A percentile compares a stretch with the other conserved stretches of the same genome.
Conservation (phyloP, 2,797 vertebrate genomes). For the Steatocranus sp. region DNA sequence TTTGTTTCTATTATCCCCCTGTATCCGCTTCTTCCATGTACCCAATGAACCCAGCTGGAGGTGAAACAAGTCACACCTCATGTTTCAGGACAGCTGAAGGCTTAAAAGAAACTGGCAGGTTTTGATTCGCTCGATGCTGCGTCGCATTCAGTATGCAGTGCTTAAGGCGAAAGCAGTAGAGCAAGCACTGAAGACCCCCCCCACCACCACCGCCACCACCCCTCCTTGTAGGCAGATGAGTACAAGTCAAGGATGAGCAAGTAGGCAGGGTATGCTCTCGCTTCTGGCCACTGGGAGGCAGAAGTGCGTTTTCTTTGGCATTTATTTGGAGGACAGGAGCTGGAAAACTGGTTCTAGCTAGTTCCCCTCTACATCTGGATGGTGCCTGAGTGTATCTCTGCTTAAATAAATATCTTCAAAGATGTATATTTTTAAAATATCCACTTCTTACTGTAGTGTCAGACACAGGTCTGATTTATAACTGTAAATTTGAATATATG, state of each 20-base stretch:
- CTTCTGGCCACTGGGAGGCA: slow-evolving; percentile 47
- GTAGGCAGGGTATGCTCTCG: background rate
- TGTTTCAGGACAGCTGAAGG: background rate
- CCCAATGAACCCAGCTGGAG: background rate
- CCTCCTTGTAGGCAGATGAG: background rate
- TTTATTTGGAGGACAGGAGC: background rate
- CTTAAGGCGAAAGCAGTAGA: background rate
- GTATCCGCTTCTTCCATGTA: background rate
- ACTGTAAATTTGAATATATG: background rate
- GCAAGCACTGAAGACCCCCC: background rate
- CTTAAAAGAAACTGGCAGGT: background rate
- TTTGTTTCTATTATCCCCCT: background rate
- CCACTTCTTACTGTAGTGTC: background rate
- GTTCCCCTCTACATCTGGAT: background rate
- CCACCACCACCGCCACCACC: background rate
- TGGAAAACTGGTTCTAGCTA: background rate
- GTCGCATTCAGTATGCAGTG: background rate
- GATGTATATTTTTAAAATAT: background rate
- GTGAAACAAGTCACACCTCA: background rate
- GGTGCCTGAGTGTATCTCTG: background rate
- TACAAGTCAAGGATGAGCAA: background rate
- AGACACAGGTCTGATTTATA: background rate
- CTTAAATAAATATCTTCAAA: background rate
- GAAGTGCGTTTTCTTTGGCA: slow-evolving; percentile 18
- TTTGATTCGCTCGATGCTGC: background rate